Evolutionary conservation across 2,113 vertebrate genomes (phyloP).

Genomic region (Lanius collurio): DNA sequence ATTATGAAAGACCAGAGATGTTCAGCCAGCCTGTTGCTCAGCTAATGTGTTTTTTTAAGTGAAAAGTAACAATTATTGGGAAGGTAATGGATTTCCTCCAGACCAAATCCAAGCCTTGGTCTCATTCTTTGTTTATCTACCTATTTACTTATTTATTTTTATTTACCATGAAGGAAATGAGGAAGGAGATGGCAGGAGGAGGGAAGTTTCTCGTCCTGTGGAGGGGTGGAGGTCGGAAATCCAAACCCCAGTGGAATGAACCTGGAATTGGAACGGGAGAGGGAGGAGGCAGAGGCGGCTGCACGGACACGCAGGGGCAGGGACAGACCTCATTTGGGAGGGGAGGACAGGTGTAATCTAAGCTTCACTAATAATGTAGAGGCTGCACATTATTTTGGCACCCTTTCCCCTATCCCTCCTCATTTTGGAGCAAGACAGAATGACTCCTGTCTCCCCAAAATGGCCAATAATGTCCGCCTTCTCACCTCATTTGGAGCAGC

Average conservation of each 20-base stretch:
- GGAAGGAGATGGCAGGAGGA: conserved; percentile 42
- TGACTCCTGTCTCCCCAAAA: conserved; percentile 88
- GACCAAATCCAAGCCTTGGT: conserved; percentile 16
- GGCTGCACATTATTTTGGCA: conserved; percentile 90
- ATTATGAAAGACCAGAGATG: conserved; percentile 10
- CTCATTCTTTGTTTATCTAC: conserved; percentile 25
- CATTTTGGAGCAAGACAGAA: conserved; percentile 91
- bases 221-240: conserved; percentile 42
- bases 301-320: background rate
- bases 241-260: background rate
- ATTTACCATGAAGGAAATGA: conserved; percentile 26
- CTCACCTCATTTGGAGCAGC: conserved; percentile 82
- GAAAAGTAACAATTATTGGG: background rate
- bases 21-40: conserved; percentile 74
- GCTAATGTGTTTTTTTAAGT: background rate
- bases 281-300: background rate
- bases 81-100: conserved; percentile 43
- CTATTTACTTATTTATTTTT: background rate
- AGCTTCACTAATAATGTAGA: conserved; percentile 84
- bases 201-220: conserved; percentile 23
- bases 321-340: background rate
- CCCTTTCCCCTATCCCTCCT: conserved; percentile 67
- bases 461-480: conserved; percentile 90
- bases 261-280: background rate
- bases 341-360: conserved; percentile 96